Conservation (phyloP, 2,113 vertebrate genomes). For the Gopherus evgoodei region DNA sequence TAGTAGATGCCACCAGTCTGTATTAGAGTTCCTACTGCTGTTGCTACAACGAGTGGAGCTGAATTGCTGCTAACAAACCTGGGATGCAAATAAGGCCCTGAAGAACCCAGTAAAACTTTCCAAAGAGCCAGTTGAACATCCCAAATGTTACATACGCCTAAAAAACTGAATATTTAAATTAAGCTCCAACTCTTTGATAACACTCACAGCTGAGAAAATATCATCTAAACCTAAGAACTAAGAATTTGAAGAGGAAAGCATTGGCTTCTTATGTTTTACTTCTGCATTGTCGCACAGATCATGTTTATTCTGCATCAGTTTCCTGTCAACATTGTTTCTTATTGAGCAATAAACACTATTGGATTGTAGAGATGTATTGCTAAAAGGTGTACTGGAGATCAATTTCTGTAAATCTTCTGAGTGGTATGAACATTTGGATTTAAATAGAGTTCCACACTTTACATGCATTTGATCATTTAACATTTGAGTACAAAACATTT, state of each 20-base stretch:
- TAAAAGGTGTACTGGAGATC: constrained; percentile 74
- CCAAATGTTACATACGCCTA: neutral
- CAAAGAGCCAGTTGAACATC: neutral
- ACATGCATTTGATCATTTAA: constrained; percentile 64
- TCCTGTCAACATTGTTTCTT: constrained; percentile 80
- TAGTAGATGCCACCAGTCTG: neutral
- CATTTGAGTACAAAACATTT: constrained; percentile 47
- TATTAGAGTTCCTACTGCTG: neutral
- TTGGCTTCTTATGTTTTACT: constrained; percentile 53
- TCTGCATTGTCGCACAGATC: constrained; percentile 65
- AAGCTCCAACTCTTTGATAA: constrained; percentile 6
- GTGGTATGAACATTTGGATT: constrained; percentile 67
- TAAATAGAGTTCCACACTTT: constrained; percentile 63
- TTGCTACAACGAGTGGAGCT: neutral
- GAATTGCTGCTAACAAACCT: neutral
- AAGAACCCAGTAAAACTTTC: neutral
- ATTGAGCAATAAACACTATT: constrained; percentile 79
- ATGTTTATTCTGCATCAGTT: constrained; percentile 75
- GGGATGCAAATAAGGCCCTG: neutral
- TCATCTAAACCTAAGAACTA: constrained; percentile 39
- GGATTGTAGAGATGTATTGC: constrained; percentile 67
- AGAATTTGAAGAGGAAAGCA: constrained; percentile 58
- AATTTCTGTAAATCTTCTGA: constrained; percentile 77
- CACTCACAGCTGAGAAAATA: neutral
- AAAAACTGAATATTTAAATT: constrained; percentile 8